These are phyloP conservation scores for Caenorhabditis sulstoni DNA, from an alignment of 2,888 invertebrate genomes.

Conservation along the genomic window DNA sequence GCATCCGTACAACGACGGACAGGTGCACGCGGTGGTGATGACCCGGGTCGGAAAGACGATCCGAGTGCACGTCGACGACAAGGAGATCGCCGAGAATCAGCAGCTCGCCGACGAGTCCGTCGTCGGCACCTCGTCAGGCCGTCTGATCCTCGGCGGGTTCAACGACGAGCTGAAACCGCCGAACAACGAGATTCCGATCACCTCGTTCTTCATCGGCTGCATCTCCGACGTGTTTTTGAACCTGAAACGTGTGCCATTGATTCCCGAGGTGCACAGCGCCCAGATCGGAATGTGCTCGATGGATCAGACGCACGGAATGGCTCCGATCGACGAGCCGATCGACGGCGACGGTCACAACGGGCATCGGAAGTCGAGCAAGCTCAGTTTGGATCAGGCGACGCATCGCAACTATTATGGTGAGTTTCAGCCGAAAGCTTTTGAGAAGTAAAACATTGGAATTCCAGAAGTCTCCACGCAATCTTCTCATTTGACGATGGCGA, in stretches of 20 bases:
- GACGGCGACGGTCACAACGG: conserved; percentile 63
- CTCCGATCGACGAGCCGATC: conserved; percentile 57
- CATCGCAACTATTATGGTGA: conserved; percentile 62
- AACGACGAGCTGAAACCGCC: conserved; percentile 69
- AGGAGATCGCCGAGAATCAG: conserved; percentile 68
- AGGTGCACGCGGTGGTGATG: conserved; percentile 77
- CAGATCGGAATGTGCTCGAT: conserved; percentile 75
- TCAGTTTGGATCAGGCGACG: conserved; percentile 53
- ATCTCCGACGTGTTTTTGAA: conserved; percentile 81
- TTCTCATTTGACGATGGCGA: conserved; percentile 21
- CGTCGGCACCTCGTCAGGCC: conserved; percentile 67
- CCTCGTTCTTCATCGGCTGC: conserved; percentile 81
- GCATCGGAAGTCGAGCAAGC: conserved; percentile 54
- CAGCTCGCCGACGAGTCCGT: conserved; percentile 71
- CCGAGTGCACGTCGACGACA: conserved; percentile 79
- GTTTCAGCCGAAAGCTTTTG: too few species aligned
- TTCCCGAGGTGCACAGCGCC: conserved; percentile 76
- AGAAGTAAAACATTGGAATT: neutral
- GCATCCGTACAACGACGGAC: conserved; percentile 76
- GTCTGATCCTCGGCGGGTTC: conserved; percentile 77
- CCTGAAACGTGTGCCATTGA: conserved; percentile 70
- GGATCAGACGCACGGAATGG: conserved; percentile 44
- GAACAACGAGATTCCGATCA: conserved; percentile 76
- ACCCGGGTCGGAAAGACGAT: conserved; percentile 70
- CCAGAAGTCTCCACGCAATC: conserved; percentile 45